These are phyloP conservation scores for Nothoprocta pentlandii DNA, from an alignment of 2,113 vertebrate species.

Conservation along the genomic window DNA sequence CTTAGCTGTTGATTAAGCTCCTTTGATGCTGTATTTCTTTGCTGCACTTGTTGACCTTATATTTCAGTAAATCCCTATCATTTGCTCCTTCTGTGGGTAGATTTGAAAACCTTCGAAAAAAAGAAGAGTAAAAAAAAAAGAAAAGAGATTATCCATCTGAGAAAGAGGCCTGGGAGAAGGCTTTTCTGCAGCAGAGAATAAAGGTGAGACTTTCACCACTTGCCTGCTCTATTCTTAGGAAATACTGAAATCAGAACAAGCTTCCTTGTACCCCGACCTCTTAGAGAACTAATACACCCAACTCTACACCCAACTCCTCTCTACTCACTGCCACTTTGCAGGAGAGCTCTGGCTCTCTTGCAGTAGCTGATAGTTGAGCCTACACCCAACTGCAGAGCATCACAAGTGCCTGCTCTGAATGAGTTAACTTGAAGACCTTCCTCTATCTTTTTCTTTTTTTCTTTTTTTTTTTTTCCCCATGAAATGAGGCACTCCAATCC, in stretches of 20 bases:
- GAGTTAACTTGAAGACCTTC: slow-evolving; percentile 11
- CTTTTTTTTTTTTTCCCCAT: background rate
- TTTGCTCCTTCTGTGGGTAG: background rate
- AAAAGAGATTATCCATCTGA: background rate
- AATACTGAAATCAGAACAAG: background rate
- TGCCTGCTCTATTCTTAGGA: background rate
- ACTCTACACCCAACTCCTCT: background rate
- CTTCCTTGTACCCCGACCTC: background rate
- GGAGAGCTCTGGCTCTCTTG: background rate
- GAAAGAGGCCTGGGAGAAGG: background rate
- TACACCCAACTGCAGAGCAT: background rate
- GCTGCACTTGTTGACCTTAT: background rate
- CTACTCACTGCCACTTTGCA: background rate
- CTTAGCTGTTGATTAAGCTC: background rate
- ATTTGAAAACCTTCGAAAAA: background rate
- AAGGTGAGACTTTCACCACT: background rate
- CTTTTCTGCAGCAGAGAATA: background rate
- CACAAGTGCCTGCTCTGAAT: background rate
- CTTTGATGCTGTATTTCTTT: background rate
- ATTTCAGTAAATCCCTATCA: background rate
- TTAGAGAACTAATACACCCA: background rate
- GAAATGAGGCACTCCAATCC: background rate
- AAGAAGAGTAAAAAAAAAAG: background rate
- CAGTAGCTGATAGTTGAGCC: background rate
- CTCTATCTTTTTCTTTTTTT: background rate